Percentiles rank a stretch among this genome's conserved stretches.
Evolutionary conservation across 2,113 vertebrate genomes (phyloP).

Genomic region (Sylvilagus bachmani): DNA sequence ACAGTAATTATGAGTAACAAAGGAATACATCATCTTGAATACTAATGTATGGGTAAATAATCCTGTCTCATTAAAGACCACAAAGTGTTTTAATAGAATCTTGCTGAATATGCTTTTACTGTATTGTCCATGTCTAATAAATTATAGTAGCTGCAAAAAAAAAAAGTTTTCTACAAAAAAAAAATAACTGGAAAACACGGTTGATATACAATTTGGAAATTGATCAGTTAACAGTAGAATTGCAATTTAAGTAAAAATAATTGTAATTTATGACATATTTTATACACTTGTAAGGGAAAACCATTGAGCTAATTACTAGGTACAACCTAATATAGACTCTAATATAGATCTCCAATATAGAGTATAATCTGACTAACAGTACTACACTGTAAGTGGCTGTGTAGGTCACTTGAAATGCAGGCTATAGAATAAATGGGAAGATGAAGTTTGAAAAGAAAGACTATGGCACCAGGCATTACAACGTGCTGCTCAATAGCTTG

Average conservation of each 20-base stretch:
- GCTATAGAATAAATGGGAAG: neutral
- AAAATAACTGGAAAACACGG: neutral
- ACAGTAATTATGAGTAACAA: neutral
- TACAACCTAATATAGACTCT: neutral
- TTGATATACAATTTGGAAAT: neutral
- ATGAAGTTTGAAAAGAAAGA: neutral
- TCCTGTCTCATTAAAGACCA: conserved; percentile 2
- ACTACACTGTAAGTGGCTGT: neutral
- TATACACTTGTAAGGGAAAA: conserved; percentile 6
- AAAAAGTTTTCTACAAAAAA: neutral
- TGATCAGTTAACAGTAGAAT: neutral
- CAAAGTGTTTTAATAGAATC: neutral
- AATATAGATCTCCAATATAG: neutral
- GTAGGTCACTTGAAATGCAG: neutral
- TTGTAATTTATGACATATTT: neutral
- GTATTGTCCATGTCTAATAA: neutral
- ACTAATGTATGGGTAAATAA: conserved; percentile 5
- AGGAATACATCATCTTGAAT: conserved; percentile 20
- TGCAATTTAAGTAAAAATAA: conserved; percentile 7
- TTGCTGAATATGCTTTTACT: conserved; percentile 32
- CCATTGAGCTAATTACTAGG: neutral
- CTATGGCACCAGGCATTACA: neutral
- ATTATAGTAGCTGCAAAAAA: neutral
- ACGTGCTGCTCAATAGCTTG: neutral
- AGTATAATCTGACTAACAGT: neutral